Base-by-base conservation (phyloP, 2,888 invertebrate species). In the Piscicola geometra region DNA sequence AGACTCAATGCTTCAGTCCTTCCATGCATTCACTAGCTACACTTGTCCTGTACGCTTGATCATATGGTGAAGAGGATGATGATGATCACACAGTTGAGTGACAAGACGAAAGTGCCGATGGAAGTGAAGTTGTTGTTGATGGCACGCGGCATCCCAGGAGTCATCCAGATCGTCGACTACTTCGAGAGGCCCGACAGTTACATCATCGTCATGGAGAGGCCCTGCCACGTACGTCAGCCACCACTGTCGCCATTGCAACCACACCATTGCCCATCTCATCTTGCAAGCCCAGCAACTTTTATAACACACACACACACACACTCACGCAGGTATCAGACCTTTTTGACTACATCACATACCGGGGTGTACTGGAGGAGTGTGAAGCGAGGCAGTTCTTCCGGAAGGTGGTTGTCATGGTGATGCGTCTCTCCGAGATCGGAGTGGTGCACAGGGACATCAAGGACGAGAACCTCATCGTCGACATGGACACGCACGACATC, bases 381-480 rank as follows among this genome's bases (percentile, higher is more conserved):
- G 81, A 86, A 60, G 87, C 88, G 36, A 84, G 87, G 71, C 83
- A 86, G 77, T 88, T 89, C 82, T 89, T 89, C 84, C 83, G 85
- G 64, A 89, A 87, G 82, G 83, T 89, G 76, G 86, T 88, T 21
- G 86, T 87, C 77, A 87, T 88, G 71, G 84, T 88, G 47, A 82
- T 85, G 33, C 85, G 82, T 70, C 87, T 88, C 80, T 88, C 88
- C 80, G 84, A 85, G 78, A 84, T 85, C 78, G 88, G 88, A 35
- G 88, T 89, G 18, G 85, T 88, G 33, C 89, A 89, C 81, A 83
- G 88, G 56, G 89, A 89, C 84, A 88, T 89, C 79, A 89, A 89
- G 82, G 89, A 89, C 82, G 89, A 89, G 82, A 89, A 89, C 81
- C 86, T 89, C 77, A 84, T 89, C 60, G 88, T 89, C 67, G 88